A percentile compares a stretch with the other conserved stretches of the same genome.
Evolutionary conservation across 2,113 vertebrate genomes (phyloP).

Genomic region (Melospiza melodia): DNA sequence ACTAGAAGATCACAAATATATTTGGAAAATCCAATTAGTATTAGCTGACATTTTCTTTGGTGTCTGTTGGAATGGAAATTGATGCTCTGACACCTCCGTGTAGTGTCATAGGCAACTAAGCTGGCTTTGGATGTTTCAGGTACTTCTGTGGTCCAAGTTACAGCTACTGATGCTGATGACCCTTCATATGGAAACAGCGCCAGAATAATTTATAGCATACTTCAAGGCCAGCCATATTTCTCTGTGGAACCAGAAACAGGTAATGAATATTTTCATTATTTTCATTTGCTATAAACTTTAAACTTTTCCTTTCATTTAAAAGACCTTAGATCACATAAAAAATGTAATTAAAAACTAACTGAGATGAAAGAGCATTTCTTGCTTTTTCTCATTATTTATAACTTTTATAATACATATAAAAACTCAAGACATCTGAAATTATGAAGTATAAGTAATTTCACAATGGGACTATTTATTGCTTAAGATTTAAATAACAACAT

Average conservation of each 20-base stretch:
- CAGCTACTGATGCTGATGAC: constrained; percentile 82
- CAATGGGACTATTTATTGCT: not conserved
- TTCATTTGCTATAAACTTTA: not conserved
- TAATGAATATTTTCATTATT: constrained; percentile 33
- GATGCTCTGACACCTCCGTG: constrained; percentile 24
- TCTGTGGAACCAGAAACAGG: constrained; percentile 86
- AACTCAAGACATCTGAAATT: not conserved
- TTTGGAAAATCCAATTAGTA: not conserved
- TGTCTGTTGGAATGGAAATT: not conserved
- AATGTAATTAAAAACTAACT: not conserved
- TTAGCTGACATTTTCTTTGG: not conserved
- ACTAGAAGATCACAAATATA: not conserved
- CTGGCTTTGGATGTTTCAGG: constrained; percentile 73
- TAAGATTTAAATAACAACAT: not conserved
- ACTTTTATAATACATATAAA: not conserved
- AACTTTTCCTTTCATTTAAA: not conserved
- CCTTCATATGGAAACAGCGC: constrained; percentile 85
- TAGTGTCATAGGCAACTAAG: constrained; percentile 49
- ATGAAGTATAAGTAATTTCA: not conserved
- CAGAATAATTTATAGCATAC: constrained; percentile 84
- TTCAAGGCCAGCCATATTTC: constrained; percentile 85
- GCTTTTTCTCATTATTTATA: not conserved
- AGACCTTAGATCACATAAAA: not conserved
- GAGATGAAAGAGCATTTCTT: not conserved
- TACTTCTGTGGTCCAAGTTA: constrained; percentile 85